Percentiles rank a stretch among this genome's conserved stretches.
Conservation (phyloP, 2,888 invertebrate species). For the Melanargia galathea region DNA sequence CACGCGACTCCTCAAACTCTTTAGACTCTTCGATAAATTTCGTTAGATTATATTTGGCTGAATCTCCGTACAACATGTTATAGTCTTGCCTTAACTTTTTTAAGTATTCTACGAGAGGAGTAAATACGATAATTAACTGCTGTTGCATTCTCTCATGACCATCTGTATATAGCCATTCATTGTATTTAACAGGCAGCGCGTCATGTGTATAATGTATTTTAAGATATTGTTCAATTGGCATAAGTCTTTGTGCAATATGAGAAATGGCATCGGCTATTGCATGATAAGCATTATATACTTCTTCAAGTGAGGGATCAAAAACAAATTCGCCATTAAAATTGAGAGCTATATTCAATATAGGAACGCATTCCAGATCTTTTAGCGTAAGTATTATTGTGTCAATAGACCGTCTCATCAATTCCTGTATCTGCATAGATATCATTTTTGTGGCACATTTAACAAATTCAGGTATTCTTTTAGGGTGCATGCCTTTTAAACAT, state of each 20-base stretch:
- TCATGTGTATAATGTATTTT: slow-evolving; percentile 67
- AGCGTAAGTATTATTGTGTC: slow-evolving; percentile 83
- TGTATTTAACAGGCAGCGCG: slow-evolving; percentile 82
- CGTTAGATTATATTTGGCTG: slow-evolving; percentile 71
- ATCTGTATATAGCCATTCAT: slow-evolving; percentile 79
- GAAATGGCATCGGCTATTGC: slow-evolving; percentile 81
- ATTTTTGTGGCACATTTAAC: slow-evolving; percentile 72
- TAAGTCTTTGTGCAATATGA: slow-evolving; percentile 81
- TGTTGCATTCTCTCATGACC: slow-evolving; percentile 76
- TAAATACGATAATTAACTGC: slow-evolving; percentile 79
- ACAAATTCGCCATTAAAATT: slow-evolving; percentile 80
- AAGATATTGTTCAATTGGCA: slow-evolving; percentile 81
- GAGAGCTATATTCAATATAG: slow-evolving; percentile 83
- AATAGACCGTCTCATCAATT: slow-evolving; percentile 86
- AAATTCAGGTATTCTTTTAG: slow-evolving; percentile 64
- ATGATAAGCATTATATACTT: slow-evolving; percentile 82
- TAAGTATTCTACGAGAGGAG: slow-evolving; percentile 82
- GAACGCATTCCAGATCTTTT: slow-evolving; percentile 77
- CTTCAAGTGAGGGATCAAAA: slow-evolving; percentile 82
- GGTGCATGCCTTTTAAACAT: slow-evolving; percentile 67
- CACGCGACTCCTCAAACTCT: slow-evolving; percentile 83
- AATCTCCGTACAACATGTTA: slow-evolving; percentile 77
- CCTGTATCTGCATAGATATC: slow-evolving; percentile 83
- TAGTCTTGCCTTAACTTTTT: slow-evolving; percentile 79
- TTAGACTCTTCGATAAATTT: slow-evolving; percentile 75